Evolutionary conservation across 2,888 invertebrate genomes (phyloP).

Genomic region (Xestia c-nigrum): DNA sequence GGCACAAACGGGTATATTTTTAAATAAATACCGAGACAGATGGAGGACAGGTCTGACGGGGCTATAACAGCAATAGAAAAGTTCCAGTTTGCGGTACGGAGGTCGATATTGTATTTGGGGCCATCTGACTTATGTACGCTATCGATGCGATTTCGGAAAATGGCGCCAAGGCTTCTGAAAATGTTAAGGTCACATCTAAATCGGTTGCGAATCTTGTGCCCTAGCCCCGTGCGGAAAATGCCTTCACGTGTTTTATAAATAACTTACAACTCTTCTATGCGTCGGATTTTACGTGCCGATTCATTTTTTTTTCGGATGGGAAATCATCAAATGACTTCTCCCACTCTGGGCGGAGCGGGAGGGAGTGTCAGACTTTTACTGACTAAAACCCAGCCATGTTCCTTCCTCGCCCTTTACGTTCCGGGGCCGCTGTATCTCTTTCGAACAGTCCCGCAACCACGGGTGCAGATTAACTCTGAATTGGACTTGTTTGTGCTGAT

Average conservation of each 20-base stretch:
- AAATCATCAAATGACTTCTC: too few relatives aligned
- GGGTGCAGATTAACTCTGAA: too few relatives aligned
- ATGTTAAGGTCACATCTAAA: slow-evolving; percentile 40
- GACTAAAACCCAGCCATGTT: too few relatives aligned
- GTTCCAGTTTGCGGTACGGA: slow-evolving; percentile 47
- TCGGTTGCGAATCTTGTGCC: slow-evolving; percentile 9
- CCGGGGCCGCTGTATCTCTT: too few relatives aligned
- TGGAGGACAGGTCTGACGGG: slow-evolving; percentile 41
- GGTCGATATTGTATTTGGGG: slow-evolving; percentile 36
- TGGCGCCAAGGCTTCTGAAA: slow-evolving; percentile 20
- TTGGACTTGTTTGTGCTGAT: too few relatives aligned
- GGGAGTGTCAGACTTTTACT: too few relatives aligned
- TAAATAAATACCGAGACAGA: slow-evolving; percentile 47
- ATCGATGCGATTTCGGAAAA: slow-evolving; percentile 33
- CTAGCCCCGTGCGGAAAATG: not conserved
- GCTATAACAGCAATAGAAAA: slow-evolving; percentile 53
- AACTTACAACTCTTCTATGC: not conserved
- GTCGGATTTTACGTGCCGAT: not conserved
- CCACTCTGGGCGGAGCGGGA: too few relatives aligned
- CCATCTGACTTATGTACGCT: slow-evolving; percentile 24
- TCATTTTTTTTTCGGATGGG: too few relatives aligned
- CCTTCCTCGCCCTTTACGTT: too few relatives aligned
- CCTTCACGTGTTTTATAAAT: slow-evolving; percentile 3
- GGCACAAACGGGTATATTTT: slow-evolving; percentile 57
- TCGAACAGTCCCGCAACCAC: too few relatives aligned